Conservation (phyloP, 2,113 vertebrate species). For the Dipodomys stephensi region DNA sequence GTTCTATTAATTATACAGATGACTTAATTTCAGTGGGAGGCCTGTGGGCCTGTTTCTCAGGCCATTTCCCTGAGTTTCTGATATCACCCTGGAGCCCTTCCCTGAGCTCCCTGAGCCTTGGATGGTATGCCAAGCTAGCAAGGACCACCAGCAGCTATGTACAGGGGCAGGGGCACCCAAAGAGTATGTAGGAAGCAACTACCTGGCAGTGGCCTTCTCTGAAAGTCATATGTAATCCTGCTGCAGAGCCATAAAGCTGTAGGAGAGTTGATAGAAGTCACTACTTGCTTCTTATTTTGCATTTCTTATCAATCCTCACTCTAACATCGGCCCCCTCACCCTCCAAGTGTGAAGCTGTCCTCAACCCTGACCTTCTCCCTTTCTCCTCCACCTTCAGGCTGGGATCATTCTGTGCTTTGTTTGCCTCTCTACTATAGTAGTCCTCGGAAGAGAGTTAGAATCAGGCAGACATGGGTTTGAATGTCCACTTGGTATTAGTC, state of each 20-base stretch:
- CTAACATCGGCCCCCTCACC: background rate
- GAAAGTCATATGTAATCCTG: background rate
- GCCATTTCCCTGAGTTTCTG: constrained; percentile 75
- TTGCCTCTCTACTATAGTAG: background rate
- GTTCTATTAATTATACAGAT: constrained; percentile 83
- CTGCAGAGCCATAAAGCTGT: background rate
- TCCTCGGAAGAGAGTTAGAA: background rate
- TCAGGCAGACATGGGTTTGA: background rate
- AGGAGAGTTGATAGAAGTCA: background rate
- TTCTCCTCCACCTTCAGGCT: background rate
- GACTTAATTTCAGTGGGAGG: constrained; percentile 71
- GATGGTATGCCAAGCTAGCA: background rate
- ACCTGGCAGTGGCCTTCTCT: background rate
- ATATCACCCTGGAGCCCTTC: constrained; percentile 69
- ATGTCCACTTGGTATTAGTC: background rate
- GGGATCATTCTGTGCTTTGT: background rate
- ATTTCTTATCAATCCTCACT: background rate
- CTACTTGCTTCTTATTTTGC: background rate
- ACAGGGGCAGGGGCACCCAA: background rate
- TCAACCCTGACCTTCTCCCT: background rate
- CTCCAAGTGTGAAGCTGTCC: background rate
- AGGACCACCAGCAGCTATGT: background rate
- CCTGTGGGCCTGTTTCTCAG: constrained; percentile 78
- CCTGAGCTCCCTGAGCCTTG: background rate
- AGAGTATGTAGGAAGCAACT: background rate